A percentile compares a stretch with the other conserved stretches of the same genome.
phyloP scores from a whole-genome alignment of 2,888 invertebrate genomes.

The Cosmorhoe ocellata region DNA sequence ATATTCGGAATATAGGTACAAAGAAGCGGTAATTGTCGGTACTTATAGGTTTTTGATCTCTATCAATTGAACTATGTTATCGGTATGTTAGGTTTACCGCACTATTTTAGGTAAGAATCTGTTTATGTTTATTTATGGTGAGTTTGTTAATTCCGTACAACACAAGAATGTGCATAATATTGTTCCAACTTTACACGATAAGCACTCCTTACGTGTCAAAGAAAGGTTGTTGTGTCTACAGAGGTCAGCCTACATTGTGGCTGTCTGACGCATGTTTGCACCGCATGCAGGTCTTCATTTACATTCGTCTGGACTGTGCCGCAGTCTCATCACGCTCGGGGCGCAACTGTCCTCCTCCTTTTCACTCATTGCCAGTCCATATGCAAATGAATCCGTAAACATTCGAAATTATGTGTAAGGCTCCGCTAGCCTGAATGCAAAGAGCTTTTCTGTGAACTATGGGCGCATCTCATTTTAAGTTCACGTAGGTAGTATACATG shows the following conservation, averaged over 20 bases:
- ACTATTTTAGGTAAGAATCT: too few species aligned
- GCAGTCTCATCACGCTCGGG: constrained; percentile 52
- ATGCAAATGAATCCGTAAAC: constrained; percentile 59
- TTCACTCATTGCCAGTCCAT: constrained; percentile 69
- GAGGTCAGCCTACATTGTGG: constrained; percentile 41
- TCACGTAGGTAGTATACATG: not conserved
- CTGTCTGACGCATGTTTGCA: constrained; percentile 45
- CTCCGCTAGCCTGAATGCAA: constrained; percentile 29
- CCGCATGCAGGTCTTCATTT: constrained; percentile 59
- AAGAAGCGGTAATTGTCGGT: too few species aligned
- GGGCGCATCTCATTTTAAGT: constrained; percentile 11
- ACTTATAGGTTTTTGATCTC: too few species aligned
- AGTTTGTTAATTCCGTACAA: too few species aligned
- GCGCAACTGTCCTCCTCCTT: constrained; percentile 56
- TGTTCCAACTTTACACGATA: not conserved
- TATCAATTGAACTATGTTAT: not conserved
- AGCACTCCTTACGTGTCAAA: constrained; percentile 8
- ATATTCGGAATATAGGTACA: constrained; percentile 29
- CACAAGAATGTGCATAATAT: not conserved
- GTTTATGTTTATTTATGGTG: too few species aligned
- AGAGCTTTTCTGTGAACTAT: constrained; percentile 25
- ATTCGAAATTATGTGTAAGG: constrained; percentile 39
- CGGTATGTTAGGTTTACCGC: not conserved
- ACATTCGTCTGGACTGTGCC: constrained; percentile 53
- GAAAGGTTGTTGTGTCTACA: constrained; percentile 28